Conservation (phyloP, 2,113 vertebrate species). For the Copsychus sechellarum region DNA sequence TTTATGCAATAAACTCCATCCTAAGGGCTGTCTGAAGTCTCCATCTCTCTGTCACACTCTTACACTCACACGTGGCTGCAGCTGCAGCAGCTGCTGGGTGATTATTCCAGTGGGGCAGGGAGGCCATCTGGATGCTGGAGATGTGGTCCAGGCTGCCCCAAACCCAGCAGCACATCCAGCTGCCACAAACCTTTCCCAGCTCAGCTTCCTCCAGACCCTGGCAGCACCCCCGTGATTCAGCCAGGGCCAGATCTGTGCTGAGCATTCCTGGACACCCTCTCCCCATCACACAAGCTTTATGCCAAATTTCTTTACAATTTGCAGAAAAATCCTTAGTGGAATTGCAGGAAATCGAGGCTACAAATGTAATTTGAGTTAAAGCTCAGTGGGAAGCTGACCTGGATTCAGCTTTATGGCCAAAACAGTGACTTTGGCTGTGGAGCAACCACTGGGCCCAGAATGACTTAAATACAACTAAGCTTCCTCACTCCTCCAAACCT, state of each 20-base stretch:
- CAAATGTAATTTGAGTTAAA: background rate
- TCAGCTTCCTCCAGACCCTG: background rate
- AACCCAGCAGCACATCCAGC: background rate
- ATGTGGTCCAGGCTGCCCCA: background rate
- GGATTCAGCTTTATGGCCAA: background rate
- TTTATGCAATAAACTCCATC: too few species aligned
- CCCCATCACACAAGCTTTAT: background rate
- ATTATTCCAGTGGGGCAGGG: background rate
- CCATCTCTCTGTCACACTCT: too few species aligned
- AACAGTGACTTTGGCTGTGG: background rate
- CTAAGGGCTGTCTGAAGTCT: too few species aligned
- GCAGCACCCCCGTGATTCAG: fast-evolving
- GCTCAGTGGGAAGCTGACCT: background rate
- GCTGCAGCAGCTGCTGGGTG: background rate
- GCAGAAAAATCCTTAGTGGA: background rate
- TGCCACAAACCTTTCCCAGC: background rate
- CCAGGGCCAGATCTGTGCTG: background rate
- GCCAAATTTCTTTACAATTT: background rate
- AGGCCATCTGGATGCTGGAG: background rate
- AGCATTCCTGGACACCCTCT: background rate
- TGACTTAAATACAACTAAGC: background rate
- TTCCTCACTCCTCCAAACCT: background rate
- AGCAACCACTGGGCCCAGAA: background rate
- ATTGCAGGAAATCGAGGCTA: background rate
- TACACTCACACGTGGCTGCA: background rate